Evolutionary conservation across 2,888 invertebrate species (phyloP), one percentile per base, ranked within the genome.

Genomic region (Tineola bisselliella): DNA sequence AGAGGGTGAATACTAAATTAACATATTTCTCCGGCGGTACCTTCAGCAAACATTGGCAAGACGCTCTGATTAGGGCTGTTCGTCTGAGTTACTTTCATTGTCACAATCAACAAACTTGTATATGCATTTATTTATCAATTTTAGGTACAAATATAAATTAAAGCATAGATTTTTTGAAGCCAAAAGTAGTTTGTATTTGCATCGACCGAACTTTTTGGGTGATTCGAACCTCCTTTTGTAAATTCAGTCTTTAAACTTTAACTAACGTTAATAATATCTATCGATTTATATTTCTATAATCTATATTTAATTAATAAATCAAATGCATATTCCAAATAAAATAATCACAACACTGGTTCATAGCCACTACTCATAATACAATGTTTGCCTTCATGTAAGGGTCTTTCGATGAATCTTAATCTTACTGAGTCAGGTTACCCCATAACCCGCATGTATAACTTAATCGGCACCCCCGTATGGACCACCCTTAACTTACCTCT

Each of bases 371-470:
- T 25, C 54, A 12, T 25, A 79, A 79, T 81, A 83, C 86, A 82
- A 84, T 86, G 86, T 87, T 87, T 87, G 84, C 70, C 75, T 77
- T 77, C 77, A 70, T 84, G 83, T 84, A 81, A 81, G 80, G 83
- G 81, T 74, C 84, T 81, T 77, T 74, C 79, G 77, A 81, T 83
- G 84, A 84, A 84, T 84, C 83, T 84, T 84, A 86, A 84, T 84
- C 81, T 82, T 77, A 77, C 77, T 80, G 79, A 83, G 69, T 83
- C 84, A 84, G 86, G 81, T 76, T 77, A 75, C 82, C 81, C 81
- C 80, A 66, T 79, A 81, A 76, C 86, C 86, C 86, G 84, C 81
- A 86, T 86, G 77, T 83, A 82, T 84, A 84, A 83, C 84, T 86
- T 84, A 86, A 86, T 87, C 84, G 84, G 75, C 76, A 70, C 78